phyloP scores from a whole-genome alignment of 2,797 vertebrate species.

The Acanthurus lineatus region DNA sequence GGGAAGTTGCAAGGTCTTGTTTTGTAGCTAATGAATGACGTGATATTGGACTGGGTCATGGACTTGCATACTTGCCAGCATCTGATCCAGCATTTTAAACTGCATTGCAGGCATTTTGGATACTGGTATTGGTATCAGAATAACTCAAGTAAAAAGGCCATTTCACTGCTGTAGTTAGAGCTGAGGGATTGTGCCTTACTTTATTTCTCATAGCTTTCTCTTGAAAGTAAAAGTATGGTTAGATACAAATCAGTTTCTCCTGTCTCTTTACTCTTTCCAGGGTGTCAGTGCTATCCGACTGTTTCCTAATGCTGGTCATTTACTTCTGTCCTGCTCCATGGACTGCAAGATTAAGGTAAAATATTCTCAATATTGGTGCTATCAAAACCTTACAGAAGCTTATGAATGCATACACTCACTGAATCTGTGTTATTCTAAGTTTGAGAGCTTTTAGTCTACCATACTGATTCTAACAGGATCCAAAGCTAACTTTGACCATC shows the following conservation, averaged over 20 bases:
- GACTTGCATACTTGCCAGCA: no score
- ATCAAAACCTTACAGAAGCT: not conserved
- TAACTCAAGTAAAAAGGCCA: no score
- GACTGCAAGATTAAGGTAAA: conserved; percentile 98
- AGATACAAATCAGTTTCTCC: not conserved
- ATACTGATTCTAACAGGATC: not conserved
- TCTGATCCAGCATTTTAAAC: no score
- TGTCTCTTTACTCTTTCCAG: conserved; percentile 75
- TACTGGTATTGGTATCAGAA: no score
- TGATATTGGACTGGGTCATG: no score
- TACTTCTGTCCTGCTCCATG: conserved; percentile 96
- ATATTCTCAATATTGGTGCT: not conserved
- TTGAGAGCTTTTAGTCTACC: not conserved
- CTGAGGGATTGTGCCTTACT: not conserved
- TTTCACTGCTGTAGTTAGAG: not conserved
- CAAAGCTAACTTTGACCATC: not conserved
- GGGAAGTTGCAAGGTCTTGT: no score
- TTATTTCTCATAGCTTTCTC: not conserved
- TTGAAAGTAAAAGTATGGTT: not conserved
- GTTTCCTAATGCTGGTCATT: conserved; percentile 94
- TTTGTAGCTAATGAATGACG: no score
- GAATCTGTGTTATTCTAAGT: not conserved
- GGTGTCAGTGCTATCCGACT: conserved; percentile 97
- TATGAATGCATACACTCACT: not conserved
- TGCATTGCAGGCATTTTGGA: no score